A percentile compares a stretch with the other conserved stretches of the same genome.
These are phyloP conservation scores for Drosophila subpulchrella DNA, from an alignment of 1,140 invertebrate genomes.

Conservation along the genomic window DNA sequence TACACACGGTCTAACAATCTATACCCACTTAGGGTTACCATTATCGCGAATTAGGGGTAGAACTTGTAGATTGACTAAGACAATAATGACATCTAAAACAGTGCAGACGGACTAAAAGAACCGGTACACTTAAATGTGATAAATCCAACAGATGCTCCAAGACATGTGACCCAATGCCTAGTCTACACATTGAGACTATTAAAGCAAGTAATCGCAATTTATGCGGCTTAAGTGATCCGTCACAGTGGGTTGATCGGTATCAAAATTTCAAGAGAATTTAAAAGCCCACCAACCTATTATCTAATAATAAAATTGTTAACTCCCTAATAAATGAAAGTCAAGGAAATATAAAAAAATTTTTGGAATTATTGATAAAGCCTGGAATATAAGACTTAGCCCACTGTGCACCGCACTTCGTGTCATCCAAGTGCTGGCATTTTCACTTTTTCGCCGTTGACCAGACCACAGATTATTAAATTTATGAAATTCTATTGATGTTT, in stretches of 20 bases:
- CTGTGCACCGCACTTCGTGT: slow-evolving; percentile 55
- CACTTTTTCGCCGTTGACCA: slow-evolving; percentile 69
- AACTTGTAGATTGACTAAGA: slow-evolving; percentile 18
- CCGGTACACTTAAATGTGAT: slow-evolving; percentile 22
- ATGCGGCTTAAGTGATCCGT: slow-evolving; percentile 67
- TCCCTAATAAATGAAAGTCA: neutral
- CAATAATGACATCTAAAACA: slow-evolving; percentile 35
- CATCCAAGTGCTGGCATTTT: slow-evolving; percentile 56
- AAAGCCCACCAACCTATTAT: neutral
- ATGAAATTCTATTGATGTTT: slow-evolving; percentile 82
- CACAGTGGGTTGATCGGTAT: slow-evolving; percentile 43
- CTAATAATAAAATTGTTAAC: neutral
- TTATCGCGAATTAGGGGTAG: slow-evolving; percentile 8
- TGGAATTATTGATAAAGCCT: neutral
- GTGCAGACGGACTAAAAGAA: slow-evolving; percentile 27
- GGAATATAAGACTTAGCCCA: slow-evolving; percentile 3
- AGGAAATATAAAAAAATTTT: neutral
- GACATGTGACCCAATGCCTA: slow-evolving; percentile 52
- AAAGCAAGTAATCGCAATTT: slow-evolving; percentile 70
- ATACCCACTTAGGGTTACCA: slow-evolving; percentile 2
- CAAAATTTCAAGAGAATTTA: neutral
- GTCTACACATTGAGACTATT: slow-evolving; percentile 64
- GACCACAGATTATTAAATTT: slow-evolving; percentile 78
- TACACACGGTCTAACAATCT: slow-evolving; percentile 1
- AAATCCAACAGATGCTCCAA: slow-evolving; percentile 29